A percentile compares a stretch with the other conserved stretches of the same genome.
These are phyloP conservation scores for Aphodius sticticus DNA, from an alignment of 2,888 invertebrate species.

Conservation along the genomic window DNA sequence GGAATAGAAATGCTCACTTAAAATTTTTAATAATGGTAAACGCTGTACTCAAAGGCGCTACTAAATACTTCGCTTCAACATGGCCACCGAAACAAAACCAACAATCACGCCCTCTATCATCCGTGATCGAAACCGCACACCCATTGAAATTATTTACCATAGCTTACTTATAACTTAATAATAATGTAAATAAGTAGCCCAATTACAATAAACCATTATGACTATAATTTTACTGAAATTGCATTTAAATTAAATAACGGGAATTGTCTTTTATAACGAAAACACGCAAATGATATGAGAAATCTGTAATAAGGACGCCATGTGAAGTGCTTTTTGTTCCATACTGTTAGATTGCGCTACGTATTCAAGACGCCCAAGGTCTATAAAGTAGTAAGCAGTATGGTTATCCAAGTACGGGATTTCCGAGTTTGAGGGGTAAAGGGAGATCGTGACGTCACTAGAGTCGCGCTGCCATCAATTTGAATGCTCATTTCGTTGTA, in stretches of 20 bases:
- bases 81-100: slow-evolving; percentile 23
- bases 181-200: too few species aligned
- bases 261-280: neutral
- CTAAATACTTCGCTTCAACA: slow-evolving; percentile 23
- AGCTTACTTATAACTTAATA: too few species aligned
- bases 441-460: too few species aligned
- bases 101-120: neutral
- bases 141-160: neutral
- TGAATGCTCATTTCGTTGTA: too few species aligned
- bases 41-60: slow-evolving; percentile 19
- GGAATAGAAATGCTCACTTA: slow-evolving; percentile 19
- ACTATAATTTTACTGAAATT: too few species aligned
- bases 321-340: neutral
- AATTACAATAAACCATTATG: too few species aligned
- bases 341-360: neutral
- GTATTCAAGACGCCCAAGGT: neutral
- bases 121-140: neutral
- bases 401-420: too few species aligned
- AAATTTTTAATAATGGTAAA: slow-evolving; percentile 20
- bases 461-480: too few species aligned
- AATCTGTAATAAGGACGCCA: neutral
- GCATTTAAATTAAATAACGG: too few species aligned
- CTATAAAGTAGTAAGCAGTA: too few species aligned
- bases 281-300: neutral
- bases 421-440: too few species aligned